Percentiles rank a stretch among this genome's conserved stretches.
These are phyloP conservation scores for Felis chaus DNA, from an alignment of 2,113 vertebrate genomes.

Conservation along the genomic window DNA sequence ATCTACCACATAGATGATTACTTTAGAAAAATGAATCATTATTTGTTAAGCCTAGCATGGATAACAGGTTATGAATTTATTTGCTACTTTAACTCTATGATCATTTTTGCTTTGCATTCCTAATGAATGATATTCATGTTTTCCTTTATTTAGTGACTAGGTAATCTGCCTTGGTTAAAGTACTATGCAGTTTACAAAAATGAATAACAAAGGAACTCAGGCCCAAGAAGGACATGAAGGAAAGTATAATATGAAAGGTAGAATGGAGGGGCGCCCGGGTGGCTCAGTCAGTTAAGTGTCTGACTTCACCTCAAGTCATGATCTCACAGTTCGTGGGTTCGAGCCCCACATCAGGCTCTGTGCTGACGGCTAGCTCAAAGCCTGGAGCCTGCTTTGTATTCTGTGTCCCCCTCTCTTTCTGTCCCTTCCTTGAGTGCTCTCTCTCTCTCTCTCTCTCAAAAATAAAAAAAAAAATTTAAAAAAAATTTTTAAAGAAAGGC, in stretches of 20 bases:
- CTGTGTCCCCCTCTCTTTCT: too few species aligned
- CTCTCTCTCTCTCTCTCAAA: not conserved
- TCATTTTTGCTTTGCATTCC: not conserved
- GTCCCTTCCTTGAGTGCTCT: too few species aligned
- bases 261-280: not conserved
- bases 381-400: not conserved
- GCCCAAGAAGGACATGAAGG: not conserved
- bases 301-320: not conserved
- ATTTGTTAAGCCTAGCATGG: not conserved
- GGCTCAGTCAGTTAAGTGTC: not conserved
- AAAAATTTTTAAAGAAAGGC: not conserved
- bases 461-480: not conserved
- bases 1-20: not conserved
- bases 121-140: not conserved
- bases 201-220: not conserved
- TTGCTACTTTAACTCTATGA: not conserved
- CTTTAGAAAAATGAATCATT: not conserved
- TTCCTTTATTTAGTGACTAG: not conserved
- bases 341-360: not conserved
- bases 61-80: not conserved
- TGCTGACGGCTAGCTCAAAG: not conserved
- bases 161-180: not conserved
- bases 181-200: not conserved
- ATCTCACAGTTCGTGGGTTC: not conserved
- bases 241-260: not conserved